A percentile compares a stretch with the other conserved stretches of the same genome.
Evolutionary conservation across 2,113 vertebrate species (phyloP).

Genomic region (Oceanodroma tethys): DNA sequence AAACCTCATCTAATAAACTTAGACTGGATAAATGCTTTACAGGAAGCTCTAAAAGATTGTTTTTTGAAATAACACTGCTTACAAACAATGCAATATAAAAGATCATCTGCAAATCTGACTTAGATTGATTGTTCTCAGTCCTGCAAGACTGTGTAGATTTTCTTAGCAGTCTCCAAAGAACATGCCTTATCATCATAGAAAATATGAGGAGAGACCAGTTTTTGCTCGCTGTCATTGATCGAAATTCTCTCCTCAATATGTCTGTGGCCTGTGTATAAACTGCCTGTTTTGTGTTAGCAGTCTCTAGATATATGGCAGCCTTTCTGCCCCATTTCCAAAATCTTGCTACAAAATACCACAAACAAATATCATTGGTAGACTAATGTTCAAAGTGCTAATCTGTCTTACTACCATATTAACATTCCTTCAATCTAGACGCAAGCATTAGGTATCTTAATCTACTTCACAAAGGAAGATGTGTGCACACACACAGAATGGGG

Average conservation of each 20-base stretch:
- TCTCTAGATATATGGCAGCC: neutral
- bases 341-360: neutral
- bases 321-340: neutral
- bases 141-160: neutral
- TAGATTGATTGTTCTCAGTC: neutral
- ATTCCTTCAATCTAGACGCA: neutral
- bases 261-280: neutral
- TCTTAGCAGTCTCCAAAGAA: neutral
- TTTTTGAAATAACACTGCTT: neutral
- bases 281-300: neutral
- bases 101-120: neutral
- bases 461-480: neutral
- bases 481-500: rapidly evolving
- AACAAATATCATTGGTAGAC: neutral
- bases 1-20: neutral
- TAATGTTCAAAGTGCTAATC: neutral
- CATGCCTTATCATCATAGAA: neutral
- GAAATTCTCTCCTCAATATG: neutral
- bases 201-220: neutral
- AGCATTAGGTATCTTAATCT: neutral
- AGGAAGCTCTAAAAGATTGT: rapidly evolving
- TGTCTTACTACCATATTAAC: neutral
- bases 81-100: neutral
- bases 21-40: neutral
- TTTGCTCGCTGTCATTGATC: neutral